Evolutionary conservation across 2,888 invertebrate species (phyloP), one percentile per base, ranked within the genome.

Genomic region (Coelopa pilipes): DNA sequence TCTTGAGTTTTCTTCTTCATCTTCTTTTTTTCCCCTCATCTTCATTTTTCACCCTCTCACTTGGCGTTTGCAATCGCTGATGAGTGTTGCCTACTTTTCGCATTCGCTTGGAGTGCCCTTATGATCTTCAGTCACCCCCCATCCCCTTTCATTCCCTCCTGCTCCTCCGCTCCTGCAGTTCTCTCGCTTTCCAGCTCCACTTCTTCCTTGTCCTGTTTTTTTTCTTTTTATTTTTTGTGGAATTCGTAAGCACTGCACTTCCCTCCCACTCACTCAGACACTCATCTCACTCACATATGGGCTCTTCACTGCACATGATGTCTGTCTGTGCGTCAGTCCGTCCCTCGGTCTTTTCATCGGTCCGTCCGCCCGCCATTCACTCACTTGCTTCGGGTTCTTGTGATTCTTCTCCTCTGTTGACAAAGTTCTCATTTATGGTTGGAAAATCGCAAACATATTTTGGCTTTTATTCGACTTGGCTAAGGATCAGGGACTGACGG

Each of bases 371-470:
- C n/a, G 53, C 15, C 15, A 53, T 53, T 53, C 53, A n/a, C 53
- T 15, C 10, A 53, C 53, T 53, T 55, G 63, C 17, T 65, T 9
- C 63, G 50, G 63, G 53, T 63, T 50, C 71, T 71, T 55, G 34
- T 62, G 63, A 71, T 65, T 53, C 34, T 7, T 53, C 63, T 63
- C 63, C 50, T 65, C 12, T 71, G 46, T 71, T 71, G 63, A 63
- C 71, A 17, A 46, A 45, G 45, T 71, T 63, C 71, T 65, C 50
- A 65, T 65, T 63, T 63, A 71, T 63, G 71, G 45, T 65, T 63
- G 71, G 53, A 65, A 62, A 71, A 62, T 53, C 49, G 55, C 71
- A 60, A 55, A 71, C 71, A 71, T 71, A 71, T 53, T 71, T 71
- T 71, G 53, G 71, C 71, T 71, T 71, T 71, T 71, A 71, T 63